phyloP scores from a whole-genome alignment of 2,113 vertebrate genomes.

The Falcunculus frontatus region DNA sequence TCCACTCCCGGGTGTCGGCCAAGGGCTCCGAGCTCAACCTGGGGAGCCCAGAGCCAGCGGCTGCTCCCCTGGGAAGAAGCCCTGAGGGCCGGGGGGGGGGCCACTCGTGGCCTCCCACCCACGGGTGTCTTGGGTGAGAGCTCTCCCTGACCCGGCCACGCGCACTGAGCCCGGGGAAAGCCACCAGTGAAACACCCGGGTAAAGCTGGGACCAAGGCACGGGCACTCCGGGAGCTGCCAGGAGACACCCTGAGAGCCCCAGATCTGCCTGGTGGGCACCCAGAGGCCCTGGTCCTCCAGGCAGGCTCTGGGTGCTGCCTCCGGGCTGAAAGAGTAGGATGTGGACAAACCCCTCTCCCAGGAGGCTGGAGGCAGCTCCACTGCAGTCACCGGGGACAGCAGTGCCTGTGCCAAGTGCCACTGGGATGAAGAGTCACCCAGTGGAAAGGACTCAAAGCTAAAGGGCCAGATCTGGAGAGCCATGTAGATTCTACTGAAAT shows the following conservation, averaged over 20 bases:
- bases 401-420: fast-evolving
- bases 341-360: background rate
- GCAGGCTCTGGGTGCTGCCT: background rate
- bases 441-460: background rate
- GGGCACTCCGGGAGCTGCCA: background rate
- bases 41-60: background rate
- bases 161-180: background rate
- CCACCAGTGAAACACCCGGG: background rate
- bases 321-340: fast-evolving
- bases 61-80: background rate
- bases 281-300: fast-evolving
- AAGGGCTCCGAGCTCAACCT: background rate
- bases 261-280: background rate
- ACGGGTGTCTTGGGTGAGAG: background rate
- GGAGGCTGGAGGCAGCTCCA: background rate
- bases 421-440: too few relatives aligned
- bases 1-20: too few relatives aligned
- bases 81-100: too few relatives aligned
- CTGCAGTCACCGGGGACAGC: background rate
- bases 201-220: background rate
- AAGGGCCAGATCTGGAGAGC: background rate
- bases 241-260: background rate
- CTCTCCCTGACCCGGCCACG: background rate
- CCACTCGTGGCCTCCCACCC: background rate
- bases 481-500: background rate